phyloP scores from a whole-genome alignment of 30 jellyfish, hydroid and myxozoan species.

The Nemopilema nomurai region DNA sequence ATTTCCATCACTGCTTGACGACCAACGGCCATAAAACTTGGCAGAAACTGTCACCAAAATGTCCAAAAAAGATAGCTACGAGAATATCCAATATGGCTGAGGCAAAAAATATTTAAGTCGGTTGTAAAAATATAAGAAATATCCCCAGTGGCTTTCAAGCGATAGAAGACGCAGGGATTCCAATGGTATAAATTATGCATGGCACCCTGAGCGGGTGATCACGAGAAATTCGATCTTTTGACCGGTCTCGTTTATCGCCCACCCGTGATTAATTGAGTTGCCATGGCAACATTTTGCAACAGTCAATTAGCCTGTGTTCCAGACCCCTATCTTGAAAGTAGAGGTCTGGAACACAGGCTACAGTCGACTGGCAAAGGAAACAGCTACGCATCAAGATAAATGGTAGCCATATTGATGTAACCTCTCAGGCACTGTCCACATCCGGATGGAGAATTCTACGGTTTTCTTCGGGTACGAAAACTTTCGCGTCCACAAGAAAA shows the following conservation, averaged over 20 bases:
- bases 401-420: too few species aligned
- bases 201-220: constrained; percentile 17
- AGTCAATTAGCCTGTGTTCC: neutral
- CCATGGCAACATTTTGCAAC: constrained; percentile 23
- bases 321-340: too few species aligned
- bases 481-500: too few species aligned
- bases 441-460: neutral
- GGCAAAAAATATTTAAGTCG: neutral
- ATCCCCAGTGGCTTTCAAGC: constrained; percentile 22
- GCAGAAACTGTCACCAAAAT: neutral
- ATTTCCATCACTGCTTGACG: neutral
- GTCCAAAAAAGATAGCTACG: too few species aligned
- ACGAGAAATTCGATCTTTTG: constrained; percentile 35
- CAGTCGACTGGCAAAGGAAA: too few species aligned
- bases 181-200: constrained; percentile 27
- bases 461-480: neutral
- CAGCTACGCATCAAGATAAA: too few species aligned
- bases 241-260: constrained; percentile 19
- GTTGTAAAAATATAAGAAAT: neutral
- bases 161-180: constrained; percentile 54
- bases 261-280: constrained; percentile 21
- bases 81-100: neutral
- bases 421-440: too few species aligned
- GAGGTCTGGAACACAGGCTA: too few species aligned
- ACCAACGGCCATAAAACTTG: neutral